Evolutionary conservation across 1,140 invertebrate species (phyloP).

Genomic region (Hyposmocoma kahamanoa): DNA sequence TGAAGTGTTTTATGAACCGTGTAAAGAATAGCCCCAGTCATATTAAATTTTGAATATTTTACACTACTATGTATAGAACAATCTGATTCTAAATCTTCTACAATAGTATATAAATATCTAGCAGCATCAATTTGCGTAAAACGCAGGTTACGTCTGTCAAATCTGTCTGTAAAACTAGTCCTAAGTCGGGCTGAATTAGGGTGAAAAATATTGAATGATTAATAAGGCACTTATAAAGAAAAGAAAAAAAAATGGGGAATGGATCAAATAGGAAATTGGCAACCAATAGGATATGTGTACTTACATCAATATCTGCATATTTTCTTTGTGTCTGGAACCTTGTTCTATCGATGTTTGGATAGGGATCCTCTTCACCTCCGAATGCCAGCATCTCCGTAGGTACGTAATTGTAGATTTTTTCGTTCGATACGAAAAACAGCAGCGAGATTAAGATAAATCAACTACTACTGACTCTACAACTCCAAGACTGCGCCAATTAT

Average conservation of each 20-base stretch:
- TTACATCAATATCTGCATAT: conserved; percentile 1
- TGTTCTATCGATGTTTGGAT: conserved; percentile 5
- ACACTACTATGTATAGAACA: neutral
- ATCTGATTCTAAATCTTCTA: neutral
- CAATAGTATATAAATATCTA: neutral
- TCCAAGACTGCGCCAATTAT: no score
- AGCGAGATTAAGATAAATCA: no score
- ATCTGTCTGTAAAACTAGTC: neutral
- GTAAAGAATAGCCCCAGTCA: neutral
- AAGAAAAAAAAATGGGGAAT: neutral
- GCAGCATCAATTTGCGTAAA: neutral
- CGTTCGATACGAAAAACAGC: neutral
- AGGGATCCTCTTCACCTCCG: conserved; percentile 5
- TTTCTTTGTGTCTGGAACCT: conserved; percentile 3
- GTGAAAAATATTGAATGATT: conserved; percentile 6
- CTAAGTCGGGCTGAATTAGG: neutral
- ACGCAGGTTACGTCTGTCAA: neutral
- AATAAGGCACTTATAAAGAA: neutral
- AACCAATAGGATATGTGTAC: conserved; percentile 3
- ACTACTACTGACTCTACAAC: no score
- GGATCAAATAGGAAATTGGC: neutral
- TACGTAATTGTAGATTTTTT: neutral
- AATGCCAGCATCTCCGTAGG: neutral
- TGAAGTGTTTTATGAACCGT: conserved; percentile 3
- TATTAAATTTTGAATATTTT: neutral